Evolutionary conservation across 2,113 vertebrate genomes (phyloP).

Genomic region (Phaethon lepturus): DNA sequence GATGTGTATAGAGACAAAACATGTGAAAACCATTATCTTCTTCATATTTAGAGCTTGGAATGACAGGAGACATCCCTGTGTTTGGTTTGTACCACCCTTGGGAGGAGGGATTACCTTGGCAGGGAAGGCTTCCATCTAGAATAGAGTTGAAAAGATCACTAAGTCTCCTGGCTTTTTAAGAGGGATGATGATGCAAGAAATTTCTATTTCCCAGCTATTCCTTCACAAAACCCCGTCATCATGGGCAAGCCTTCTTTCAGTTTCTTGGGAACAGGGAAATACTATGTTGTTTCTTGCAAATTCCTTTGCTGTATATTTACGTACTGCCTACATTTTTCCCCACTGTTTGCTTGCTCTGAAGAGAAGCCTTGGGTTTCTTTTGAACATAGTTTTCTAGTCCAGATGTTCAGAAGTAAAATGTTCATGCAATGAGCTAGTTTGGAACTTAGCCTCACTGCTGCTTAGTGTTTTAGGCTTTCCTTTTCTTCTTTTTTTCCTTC

Average conservation of each 20-base stretch:
- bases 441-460: neutral
- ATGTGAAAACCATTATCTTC: constrained; percentile 21
- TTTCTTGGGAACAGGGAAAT: neutral
- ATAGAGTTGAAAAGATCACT: neutral
- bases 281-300: neutral
- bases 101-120: constrained; percentile 30
- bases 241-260: neutral
- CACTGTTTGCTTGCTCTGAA: neutral
- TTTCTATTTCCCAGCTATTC: neutral
- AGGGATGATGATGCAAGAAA: neutral
- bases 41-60: neutral
- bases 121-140: neutral
- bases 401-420: constrained; percentile 32
- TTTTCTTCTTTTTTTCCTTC: neutral
- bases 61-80: neutral
- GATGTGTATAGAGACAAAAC: neutral
- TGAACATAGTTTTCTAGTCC: neutral
- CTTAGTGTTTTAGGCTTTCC: neutral
- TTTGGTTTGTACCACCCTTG: constrained; percentile 9
- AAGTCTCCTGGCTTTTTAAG: neutral
- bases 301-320: constrained; percentile 9
- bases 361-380: neutral
- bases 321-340: neutral
- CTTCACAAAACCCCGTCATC: neutral
- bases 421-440: neutral